Evolutionary conservation across 2,797 vertebrate genomes (phyloP).

Genomic region (Bradypodion pumilum): DNA sequence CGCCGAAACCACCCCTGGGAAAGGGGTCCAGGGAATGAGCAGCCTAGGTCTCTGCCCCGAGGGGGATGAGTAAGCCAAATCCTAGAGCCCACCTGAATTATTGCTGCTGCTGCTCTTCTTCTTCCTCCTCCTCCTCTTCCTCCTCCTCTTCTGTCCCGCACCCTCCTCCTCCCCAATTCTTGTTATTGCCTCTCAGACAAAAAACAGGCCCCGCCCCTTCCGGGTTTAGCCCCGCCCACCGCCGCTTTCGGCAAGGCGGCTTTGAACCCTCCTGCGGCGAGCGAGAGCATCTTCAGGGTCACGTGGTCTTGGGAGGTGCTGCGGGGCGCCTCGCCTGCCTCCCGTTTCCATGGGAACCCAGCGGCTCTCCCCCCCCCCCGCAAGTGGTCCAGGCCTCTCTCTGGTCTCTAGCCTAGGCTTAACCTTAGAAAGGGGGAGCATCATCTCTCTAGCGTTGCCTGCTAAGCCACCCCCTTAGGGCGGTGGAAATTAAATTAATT

Average conservation of each 20-base stretch:
- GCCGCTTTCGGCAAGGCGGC: background rate
- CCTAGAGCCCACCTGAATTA: background rate
- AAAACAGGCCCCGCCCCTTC: conserved; percentile 13
- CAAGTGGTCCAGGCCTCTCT: background rate
- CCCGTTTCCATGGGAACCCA: conserved; percentile 17
- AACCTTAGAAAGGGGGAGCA: no score
- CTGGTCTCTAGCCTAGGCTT: no score
- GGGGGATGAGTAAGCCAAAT: no score
- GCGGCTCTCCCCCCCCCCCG: no score
- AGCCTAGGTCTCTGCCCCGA: no score
- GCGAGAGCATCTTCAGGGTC: conserved; percentile 4
- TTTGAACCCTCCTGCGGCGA: background rate
- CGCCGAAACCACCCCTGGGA: no score
- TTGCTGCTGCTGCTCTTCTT: no score
- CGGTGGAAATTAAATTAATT: no score
- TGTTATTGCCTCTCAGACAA: background rate
- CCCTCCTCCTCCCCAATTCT: no score
- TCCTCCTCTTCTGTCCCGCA: background rate
- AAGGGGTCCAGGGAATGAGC: background rate
- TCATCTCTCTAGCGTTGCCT: no score
- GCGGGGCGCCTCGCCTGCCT: background rate
- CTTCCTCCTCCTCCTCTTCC: background rate
- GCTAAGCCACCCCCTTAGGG: no score
- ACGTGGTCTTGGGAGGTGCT: conserved; percentile 8
- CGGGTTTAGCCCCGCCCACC: conserved; percentile 19